Evolutionary conservation across 2,888 invertebrate species (phyloP).

Genomic region (Lysandra coridon): DNA sequence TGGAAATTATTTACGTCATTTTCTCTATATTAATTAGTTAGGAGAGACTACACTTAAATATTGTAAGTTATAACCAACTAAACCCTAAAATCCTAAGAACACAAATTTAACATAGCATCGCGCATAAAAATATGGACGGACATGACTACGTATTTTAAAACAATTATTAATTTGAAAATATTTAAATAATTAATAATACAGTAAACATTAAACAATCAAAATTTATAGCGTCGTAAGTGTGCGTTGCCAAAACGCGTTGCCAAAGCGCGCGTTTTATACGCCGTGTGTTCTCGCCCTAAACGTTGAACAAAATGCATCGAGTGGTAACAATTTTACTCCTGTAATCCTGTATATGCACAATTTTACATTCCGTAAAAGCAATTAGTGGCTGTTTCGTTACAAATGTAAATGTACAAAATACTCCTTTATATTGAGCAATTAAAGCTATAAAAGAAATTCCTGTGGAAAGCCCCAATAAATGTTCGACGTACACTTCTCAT

Average conservation of each 20-base stretch:
- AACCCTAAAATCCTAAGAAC: background rate
- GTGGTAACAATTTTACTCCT: slow-evolving; percentile 34
- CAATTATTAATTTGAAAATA: no score
- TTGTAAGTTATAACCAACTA: no score
- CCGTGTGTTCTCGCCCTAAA: background rate
- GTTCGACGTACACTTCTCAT: background rate
- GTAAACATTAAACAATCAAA: no score
- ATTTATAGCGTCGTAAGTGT: background rate
- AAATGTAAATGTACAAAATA: slow-evolving; percentile 37
- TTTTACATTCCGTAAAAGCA: slow-evolving; percentile 39
- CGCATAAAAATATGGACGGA: no score
- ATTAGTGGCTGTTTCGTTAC: slow-evolving; percentile 35
- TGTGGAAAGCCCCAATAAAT: slow-evolving; percentile 34
- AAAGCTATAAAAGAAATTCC: slow-evolving; percentile 33
- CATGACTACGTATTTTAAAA: no score
- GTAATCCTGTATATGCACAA: slow-evolving; percentile 33
- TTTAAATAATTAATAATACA: no score
- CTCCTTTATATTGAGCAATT: slow-evolving; percentile 40
- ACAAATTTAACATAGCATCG: no score
- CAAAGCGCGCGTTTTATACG: background rate
- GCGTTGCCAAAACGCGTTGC: no score
- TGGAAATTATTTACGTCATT: no score
- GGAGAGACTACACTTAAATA: background rate
- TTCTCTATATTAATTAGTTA: background rate
- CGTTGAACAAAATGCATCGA: background rate